Evolutionary conservation across 2,888 invertebrate species (phyloP).

Genomic region (Papilio elwesi): DNA sequence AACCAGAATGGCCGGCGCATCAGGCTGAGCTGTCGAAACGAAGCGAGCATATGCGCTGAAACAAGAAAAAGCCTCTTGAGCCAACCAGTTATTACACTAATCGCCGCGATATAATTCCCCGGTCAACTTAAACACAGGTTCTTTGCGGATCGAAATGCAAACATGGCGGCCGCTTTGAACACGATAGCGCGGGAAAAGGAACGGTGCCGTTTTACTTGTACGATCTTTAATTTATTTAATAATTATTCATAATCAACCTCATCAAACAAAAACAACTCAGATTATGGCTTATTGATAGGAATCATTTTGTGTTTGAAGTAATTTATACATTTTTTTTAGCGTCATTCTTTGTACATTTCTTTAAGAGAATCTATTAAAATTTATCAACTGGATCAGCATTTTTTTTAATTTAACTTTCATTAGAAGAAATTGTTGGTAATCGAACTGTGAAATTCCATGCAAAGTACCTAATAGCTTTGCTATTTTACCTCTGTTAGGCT

Average conservation of each 20-base stretch:
- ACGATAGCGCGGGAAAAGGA: slow-evolving; percentile 68
- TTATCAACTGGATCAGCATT: no score
- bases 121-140: slow-evolving; percentile 85
- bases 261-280: no score
- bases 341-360: no score
- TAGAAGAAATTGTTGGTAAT: no score
- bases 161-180: slow-evolving; percentile 83
- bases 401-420: no score
- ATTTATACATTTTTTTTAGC: no score
- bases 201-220: slow-evolving; percentile 53
- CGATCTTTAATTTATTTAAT: slow-evolving; percentile 41
- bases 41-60: slow-evolving; percentile 68
- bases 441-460: no score
- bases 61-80: slow-evolving; percentile 75
- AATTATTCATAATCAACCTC: neutral
- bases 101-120: slow-evolving; percentile 84
- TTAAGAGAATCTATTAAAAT: no score
- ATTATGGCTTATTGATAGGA: no score
- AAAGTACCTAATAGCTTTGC: no score
- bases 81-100: slow-evolving; percentile 85
- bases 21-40: slow-evolving; percentile 68
- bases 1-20: slow-evolving; percentile 69
- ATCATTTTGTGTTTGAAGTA: no score
- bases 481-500: no score
- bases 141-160: slow-evolving; percentile 83